Evolutionary conservation across 2,888 invertebrate species (phyloP).

Genomic region (Calameuta idolon): DNA sequence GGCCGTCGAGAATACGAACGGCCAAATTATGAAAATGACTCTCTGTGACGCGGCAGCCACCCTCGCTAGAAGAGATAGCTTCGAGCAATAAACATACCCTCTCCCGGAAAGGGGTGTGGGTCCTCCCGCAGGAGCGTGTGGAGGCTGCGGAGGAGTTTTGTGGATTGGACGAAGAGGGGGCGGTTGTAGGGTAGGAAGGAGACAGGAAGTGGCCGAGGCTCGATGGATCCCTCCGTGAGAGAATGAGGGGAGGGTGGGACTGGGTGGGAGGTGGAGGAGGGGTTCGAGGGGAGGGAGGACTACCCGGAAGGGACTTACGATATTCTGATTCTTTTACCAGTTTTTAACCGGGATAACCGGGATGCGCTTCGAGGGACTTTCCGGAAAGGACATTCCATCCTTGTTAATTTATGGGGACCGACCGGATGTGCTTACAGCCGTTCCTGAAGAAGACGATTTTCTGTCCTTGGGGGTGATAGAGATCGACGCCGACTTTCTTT

Average conservation of each 20-base stretch:
- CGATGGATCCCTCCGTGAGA: not conserved
- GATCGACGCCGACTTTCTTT: not conserved
- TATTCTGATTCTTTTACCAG: not conserved
- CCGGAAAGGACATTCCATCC: not conserved
- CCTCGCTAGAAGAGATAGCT: constrained; percentile 64
- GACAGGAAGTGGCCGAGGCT: not conserved
- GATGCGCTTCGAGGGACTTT: not conserved
- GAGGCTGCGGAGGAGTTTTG: not conserved
- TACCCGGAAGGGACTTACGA: not conserved
- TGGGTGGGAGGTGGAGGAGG: not conserved
- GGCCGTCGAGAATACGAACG: constrained; percentile 72
- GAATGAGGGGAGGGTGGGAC: not conserved
- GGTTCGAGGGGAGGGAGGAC: not conserved
- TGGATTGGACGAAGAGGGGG: not conserved
- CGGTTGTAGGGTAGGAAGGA: not conserved
- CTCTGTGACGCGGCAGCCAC: constrained; percentile 67
- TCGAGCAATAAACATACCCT: constrained; percentile 65
- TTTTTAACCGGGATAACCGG: not conserved
- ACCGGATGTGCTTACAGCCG: not conserved
- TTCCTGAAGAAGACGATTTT: not conserved
- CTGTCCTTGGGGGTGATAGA: not conserved
- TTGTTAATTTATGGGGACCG: not conserved
- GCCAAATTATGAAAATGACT: constrained; percentile 74
- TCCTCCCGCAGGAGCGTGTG: not conserved
- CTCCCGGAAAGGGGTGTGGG: constrained; percentile 25